Conservation (phyloP, 2,113 vertebrate genomes). For the Engystomops pustulosus region DNA sequence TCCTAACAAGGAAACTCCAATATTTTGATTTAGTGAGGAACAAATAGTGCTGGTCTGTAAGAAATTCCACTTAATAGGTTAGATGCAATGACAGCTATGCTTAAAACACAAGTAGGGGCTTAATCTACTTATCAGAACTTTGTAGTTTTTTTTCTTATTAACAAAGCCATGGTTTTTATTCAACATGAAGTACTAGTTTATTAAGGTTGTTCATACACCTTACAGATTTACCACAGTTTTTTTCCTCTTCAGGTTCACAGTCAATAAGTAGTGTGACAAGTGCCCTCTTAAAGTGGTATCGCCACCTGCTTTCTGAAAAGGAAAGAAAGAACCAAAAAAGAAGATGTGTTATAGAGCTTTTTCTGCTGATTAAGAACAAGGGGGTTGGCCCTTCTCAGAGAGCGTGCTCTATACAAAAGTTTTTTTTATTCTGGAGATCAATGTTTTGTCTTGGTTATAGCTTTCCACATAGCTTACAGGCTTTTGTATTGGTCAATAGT, state of each 20-base stretch:
- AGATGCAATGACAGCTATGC: not conserved
- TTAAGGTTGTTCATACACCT: not conserved
- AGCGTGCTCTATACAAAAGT: not conserved
- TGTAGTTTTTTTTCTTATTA: not conserved
- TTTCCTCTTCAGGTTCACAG: slow-evolving; percentile 11
- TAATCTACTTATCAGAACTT: slow-evolving; percentile 6
- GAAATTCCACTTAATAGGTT: not conserved
- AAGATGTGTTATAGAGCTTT: not conserved
- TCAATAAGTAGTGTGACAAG: not conserved
- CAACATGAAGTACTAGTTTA: not conserved
- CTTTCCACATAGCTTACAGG: not conserved
- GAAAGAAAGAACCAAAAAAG: not conserved
- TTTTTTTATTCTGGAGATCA: slow-evolving; percentile 12
- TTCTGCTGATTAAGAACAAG: not conserved
- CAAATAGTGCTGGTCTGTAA: too few species aligned
- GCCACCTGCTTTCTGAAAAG: slow-evolving; percentile 15
- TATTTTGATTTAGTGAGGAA: too few species aligned
- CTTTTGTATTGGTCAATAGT: slow-evolving; percentile 14
- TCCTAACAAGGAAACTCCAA: not conserved
- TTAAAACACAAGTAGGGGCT: not conserved
- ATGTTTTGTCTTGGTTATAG: not conserved
- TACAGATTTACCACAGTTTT: not conserved
- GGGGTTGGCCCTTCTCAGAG: not conserved
- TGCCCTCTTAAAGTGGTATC: not conserved
- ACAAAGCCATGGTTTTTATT: not conserved